These are phyloP conservation scores for Scleropages formosus DNA, from an alignment of 2,797 vertebrate genomes.

Conservation along the genomic window DNA sequence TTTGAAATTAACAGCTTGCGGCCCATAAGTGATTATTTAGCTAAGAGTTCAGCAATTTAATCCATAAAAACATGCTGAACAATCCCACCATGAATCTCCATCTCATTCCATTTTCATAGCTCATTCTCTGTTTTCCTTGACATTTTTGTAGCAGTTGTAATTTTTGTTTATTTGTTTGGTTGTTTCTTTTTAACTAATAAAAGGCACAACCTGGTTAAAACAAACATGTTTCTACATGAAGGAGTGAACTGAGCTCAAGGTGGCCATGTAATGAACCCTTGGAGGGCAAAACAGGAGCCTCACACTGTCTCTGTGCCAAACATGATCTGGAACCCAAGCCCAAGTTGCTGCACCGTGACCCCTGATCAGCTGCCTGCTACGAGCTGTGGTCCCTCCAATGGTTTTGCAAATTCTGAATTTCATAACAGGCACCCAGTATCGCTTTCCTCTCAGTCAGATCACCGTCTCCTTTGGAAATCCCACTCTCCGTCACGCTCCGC, in stretches of 20 bases:
- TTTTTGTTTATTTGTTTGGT: background rate
- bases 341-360: constrained; percentile 42
- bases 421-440: constrained; percentile 59
- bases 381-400: constrained; percentile 63
- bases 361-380: constrained; percentile 62
- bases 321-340: constrained; percentile 41
- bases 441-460: constrained; percentile 41
- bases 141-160: background rate
- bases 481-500: constrained; percentile 46
- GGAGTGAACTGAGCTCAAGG: constrained; percentile 45
- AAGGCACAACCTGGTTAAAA: background rate
- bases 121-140: background rate
- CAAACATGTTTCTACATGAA: too few relatives aligned
- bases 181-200: background rate
- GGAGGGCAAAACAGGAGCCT: constrained; percentile 67
- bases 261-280: constrained; percentile 64
- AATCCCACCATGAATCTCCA: background rate
- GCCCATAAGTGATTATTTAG: background rate
- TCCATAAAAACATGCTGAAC: background rate
- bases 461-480: constrained; percentile 57
- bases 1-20: too few relatives aligned
- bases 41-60: background rate
- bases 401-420: constrained; percentile 75
- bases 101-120: background rate
- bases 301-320: constrained; percentile 69